Conservation (phyloP, 2,113 vertebrate species). For the Bos indicus region DNA sequence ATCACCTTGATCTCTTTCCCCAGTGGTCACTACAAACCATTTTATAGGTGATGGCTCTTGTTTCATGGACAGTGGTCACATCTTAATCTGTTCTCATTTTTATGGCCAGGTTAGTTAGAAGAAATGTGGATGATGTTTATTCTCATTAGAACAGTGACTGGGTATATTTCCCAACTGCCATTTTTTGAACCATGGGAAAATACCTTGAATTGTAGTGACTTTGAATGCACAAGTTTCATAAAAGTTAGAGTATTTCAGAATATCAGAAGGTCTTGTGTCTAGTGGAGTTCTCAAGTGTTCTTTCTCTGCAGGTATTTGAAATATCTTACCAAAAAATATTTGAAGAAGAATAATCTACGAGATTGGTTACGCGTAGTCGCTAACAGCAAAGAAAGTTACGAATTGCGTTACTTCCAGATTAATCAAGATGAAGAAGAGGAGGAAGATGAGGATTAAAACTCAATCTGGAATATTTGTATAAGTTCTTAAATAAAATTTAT, state of each 20-base stretch:
- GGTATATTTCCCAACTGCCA: background rate
- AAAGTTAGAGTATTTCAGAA: background rate
- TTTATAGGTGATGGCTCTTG: background rate
- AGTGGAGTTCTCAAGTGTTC: conserved; percentile 21
- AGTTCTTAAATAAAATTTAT: conserved; percentile 81
- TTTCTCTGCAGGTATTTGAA: conserved; percentile 90
- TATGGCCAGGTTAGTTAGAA: background rate
- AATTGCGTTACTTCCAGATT: conserved; percentile 98
- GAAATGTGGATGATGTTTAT: too few relatives aligned
- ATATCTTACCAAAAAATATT: conserved; percentile 98
- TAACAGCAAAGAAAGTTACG: conserved; percentile 96
- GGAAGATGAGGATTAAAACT: conserved; percentile 93
- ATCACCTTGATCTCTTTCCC: rapidly evolving
- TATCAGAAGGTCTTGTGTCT: background rate
- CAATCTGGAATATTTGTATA: conserved; percentile 74
- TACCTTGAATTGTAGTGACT: background rate
- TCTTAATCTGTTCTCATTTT: background rate
- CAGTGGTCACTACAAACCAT: too few relatives aligned
- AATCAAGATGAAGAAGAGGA: conserved; percentile 97
- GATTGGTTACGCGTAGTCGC: conserved; percentile 96
- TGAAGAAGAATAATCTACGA: conserved; percentile 96
- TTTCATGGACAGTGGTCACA: background rate
- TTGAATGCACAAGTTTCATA: background rate
- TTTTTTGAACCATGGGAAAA: background rate
- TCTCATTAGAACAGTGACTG: background rate